Evolutionary conservation across 1,140 invertebrate genomes (phyloP), one percentile per base, ranked within the genome.

Genomic region (Araneus ventricosus): DNA sequence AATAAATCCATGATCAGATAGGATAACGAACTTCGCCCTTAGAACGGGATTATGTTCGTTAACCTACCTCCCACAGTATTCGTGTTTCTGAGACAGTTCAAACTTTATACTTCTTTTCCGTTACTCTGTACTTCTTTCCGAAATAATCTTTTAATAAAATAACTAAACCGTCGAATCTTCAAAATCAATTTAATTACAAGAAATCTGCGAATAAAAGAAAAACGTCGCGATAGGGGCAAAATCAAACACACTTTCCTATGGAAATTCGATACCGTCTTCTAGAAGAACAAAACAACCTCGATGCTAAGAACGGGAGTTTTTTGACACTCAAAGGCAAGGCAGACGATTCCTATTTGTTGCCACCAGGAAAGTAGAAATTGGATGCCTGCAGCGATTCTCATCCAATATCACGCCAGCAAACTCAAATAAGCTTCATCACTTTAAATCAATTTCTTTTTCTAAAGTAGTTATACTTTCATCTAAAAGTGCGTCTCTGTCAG

Each of bases 331-430:
- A 75, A 22, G 8, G 17, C 27, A 75, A 22, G 8, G 17, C 27
- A 75, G 70, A 30, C 34, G 70, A 75, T 75, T 75, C 10, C 70
- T 27, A 75, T 75, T 34, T 34, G 30, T 75, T 34, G 27, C 70
- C 30, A 37, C 34, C n/a, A 75, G 30, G 70, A 75, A 75, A 75
- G 27, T 20, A 75, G 30, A 75, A 75, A 75, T 75, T 75, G 30
- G 70, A 75, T 37, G 70, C 70, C 70, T 34, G 27, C 20, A 34
- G 70, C 70, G 27, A 20, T 75, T 37, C 30, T 37, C 70, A 34
- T 75, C 70, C 70, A 75, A 75, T 75, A 75, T 75, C 70, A 37
- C 30, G 70, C 70, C 70, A 75, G 70, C 70, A 34, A 75, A 75
- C 70, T 75, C 70, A 75, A 75, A 75, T 75, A 75, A 75, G 70